A percentile compares a stretch with the other conserved stretches of the same genome.
Conservation (phyloP, 2,888 invertebrate genomes). For the Leucozona laternaria region DNA sequence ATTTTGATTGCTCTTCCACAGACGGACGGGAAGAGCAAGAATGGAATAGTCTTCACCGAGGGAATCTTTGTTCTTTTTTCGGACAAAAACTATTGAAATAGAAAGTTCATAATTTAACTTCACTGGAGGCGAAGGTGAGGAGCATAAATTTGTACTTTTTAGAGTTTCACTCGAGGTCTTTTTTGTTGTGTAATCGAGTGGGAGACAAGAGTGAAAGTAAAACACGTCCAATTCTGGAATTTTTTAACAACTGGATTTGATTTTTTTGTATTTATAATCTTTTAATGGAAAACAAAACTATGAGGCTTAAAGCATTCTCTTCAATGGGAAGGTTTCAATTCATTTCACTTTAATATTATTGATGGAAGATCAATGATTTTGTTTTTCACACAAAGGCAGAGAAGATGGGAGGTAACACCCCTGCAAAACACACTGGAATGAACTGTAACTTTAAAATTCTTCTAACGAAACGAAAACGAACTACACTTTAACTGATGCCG, state of each 20-base stretch:
- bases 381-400: background rate
- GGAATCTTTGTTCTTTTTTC: constrained; percentile 13
- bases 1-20: constrained; percentile 34
- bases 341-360: background rate
- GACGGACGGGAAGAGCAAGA: constrained; percentile 2
- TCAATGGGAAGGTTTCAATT: constrained; percentile 27
- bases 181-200: constrained; percentile 62
- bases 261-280: background rate
- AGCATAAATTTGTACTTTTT: constrained; percentile 45
- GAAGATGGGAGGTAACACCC: constrained; percentile 19
- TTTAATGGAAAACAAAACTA: background rate
- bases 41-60: constrained; percentile 8
- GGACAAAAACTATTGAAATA: constrained; percentile 51
- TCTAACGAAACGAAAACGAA: constrained; percentile 22
- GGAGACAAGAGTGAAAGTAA: constrained; percentile 6
- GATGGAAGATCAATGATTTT: constrained; percentile 17
- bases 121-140: constrained; percentile 16
- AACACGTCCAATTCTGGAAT: constrained; percentile 18
- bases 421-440: constrained; percentile 31
- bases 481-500: constrained; percentile 40
- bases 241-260: background rate
- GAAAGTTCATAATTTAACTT: constrained; percentile 69
- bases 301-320: background rate
- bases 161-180: constrained; percentile 27
- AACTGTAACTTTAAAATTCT: constrained; percentile 2